Evolutionary conservation across 2,797 vertebrate genomes (phyloP).

Genomic region (Paratrypauchen microcephalus): DNA sequence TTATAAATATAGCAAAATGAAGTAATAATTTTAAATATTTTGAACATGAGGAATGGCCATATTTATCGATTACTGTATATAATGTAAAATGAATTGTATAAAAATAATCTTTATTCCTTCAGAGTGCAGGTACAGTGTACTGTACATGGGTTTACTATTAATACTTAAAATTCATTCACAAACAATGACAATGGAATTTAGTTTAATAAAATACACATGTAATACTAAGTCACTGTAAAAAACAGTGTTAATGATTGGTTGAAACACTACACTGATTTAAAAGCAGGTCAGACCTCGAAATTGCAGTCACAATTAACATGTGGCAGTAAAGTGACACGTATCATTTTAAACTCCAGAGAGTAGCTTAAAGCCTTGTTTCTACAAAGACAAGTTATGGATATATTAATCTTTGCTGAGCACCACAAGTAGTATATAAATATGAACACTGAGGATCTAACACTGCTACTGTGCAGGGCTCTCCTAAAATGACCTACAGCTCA

Average conservation of each 20-base stretch:
- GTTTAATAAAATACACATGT: neutral
- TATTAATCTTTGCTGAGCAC: neutral
- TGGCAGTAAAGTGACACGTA: constrained; percentile 28
- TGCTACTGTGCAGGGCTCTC: neutral
- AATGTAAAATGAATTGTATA: constrained; percentile 28
- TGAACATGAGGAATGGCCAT: too few species aligned
- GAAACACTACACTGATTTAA: constrained; percentile 17
- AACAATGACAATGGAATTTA: neutral
- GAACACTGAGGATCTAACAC: constrained; percentile 9
- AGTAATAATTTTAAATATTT: neutral
- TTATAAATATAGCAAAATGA: neutral
- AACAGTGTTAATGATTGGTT: constrained; percentile 8
- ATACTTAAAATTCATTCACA: too few species aligned
- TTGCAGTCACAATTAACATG: constrained; percentile 32
- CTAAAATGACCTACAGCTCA: constrained; percentile 5
- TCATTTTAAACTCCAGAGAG: constrained; percentile 15
- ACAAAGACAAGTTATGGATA: constrained; percentile 7
- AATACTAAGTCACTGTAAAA: neutral
- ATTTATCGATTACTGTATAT: neutral
- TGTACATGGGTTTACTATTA: neutral
- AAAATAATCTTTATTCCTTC: constrained; percentile 60
- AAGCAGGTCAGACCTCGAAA: constrained; percentile 25
- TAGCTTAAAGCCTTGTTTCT: neutral
- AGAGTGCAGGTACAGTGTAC: constrained; percentile 17
- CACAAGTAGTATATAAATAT: constrained; percentile 1